Evolutionary conservation across 1,140 invertebrate genomes (phyloP).

Genomic region (Oreohelix idahoensis): DNA sequence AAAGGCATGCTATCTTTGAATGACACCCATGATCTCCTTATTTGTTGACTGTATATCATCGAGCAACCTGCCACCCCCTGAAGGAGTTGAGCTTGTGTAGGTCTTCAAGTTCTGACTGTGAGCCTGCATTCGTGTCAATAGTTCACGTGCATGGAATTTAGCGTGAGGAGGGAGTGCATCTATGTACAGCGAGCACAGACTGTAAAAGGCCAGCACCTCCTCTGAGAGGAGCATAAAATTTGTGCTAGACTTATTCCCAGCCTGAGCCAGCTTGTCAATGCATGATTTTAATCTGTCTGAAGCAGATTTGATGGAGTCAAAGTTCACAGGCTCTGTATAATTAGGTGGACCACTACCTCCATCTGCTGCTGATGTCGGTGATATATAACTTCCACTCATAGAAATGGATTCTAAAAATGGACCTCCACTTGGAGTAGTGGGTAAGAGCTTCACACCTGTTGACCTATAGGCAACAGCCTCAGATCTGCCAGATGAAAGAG

Average conservation of each 20-base stretch:
- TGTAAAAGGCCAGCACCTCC: slow-evolving; percentile 67
- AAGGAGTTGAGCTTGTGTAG: slow-evolving; percentile 74
- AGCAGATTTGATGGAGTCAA: slow-evolving; percentile 59
- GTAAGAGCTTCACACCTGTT: slow-evolving; percentile 14
- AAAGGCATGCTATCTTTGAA: slow-evolving; percentile 79
- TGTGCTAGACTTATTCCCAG: slow-evolving; percentile 65
- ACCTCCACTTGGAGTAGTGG: neutral
- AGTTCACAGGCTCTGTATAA: slow-evolving; percentile 53
- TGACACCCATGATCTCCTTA: slow-evolving; percentile 85
- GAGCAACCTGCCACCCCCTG: slow-evolving; percentile 76
- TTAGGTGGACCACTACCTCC: slow-evolving; percentile 45
- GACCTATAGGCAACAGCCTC: slow-evolving; percentile 26
- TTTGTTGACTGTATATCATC: slow-evolving; percentile 85
- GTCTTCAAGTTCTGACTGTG: slow-evolving; percentile 84
- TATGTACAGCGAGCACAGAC: slow-evolving; percentile 67
- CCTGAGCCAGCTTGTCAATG: slow-evolving; percentile 59
- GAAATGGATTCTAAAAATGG: slow-evolving; percentile 42
- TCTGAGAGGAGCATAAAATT: slow-evolving; percentile 71
- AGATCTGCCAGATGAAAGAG: neutral
- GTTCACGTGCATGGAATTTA: slow-evolving; percentile 90
- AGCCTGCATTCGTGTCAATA: slow-evolving; percentile 85
- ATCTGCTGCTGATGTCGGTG: neutral
- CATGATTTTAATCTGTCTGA: slow-evolving; percentile 57
- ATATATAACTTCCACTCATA: slow-evolving; percentile 39
- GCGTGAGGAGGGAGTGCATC: slow-evolving; percentile 83